Base-by-base conservation (phyloP, 2,113 vertebrate species). In the Ophiodon elongatus region DNA sequence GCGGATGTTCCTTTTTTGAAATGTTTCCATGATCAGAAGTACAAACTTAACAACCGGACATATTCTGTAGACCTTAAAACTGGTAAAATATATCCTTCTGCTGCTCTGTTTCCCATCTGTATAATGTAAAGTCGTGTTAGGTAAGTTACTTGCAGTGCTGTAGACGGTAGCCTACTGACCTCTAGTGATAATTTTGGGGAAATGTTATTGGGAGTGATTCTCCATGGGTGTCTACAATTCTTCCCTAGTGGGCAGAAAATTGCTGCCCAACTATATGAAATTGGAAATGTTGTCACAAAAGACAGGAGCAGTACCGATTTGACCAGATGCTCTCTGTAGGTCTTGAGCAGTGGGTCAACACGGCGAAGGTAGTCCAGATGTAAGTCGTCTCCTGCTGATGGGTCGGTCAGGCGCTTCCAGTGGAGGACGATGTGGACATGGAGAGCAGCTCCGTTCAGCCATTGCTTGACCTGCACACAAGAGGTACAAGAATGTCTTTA, bases 391-490 rank as follows among this genome's bases (percentile, higher is more conserved):
- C 10, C 50, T 5, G 25, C 69, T 21, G 79, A 73, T 14, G 62
- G 10, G 27, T 39, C 2, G 23, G 52, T 74, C 52, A 81, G 62
- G 37, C 79, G 70, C 52, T 67, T 47, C 79, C 70, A 73, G 62
- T 73, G 79, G 23, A 81, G 50, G 15, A 81, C 39, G 29, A 41
- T 81, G 79, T 81, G 79, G 35, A 81, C 4, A 1, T 73, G 62
- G 39, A 80, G 79, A 27, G 79, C 79, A 59, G 69, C 79, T 9
- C 78, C 69, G 1, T 80, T 80, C 47, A 73, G 21, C 78, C 69
- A 80, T n/a, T 80, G 78, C 47, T 80, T 80, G 25, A 80, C 68
- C 78, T 80, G 78, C 25, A 25, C 59, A 41, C 11, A n/a, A 54
- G 56, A 25, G 15, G 9, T 10, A 54, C 31, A 41, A 25, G 4